Conservation (phyloP, 2,797 vertebrate species). For the Lemur catta region DNA sequence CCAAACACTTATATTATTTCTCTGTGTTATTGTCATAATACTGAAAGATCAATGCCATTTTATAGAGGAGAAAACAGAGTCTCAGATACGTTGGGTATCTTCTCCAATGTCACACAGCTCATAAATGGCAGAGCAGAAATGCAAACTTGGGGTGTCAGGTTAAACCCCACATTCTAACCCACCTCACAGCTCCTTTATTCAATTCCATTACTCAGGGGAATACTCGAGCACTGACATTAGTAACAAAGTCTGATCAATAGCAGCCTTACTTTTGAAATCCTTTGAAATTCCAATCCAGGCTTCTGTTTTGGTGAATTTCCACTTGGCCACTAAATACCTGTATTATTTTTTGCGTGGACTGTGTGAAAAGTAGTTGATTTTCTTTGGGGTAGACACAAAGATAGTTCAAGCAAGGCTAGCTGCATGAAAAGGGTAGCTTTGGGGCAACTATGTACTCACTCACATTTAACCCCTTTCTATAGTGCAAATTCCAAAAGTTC, state of each 20-base stretch:
- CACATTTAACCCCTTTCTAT: not conserved
- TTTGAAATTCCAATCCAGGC: not conserved
- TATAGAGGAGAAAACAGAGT: not conserved
- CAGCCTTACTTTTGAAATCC: constrained; percentile 39
- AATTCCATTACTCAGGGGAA: not conserved
- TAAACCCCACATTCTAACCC: not conserved
- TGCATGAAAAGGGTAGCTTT: not conserved
- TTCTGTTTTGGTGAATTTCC: constrained; percentile 50
- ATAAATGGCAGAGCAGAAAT: not conserved
- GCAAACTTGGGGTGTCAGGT: not conserved
- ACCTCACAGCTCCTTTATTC: not conserved
- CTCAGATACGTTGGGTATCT: constrained; percentile 3
- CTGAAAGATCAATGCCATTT: not conserved
- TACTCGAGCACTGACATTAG: not conserved
- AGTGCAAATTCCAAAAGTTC: not conserved
- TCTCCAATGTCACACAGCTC: constrained; percentile 31
- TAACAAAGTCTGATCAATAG: not conserved
- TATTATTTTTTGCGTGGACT: not conserved
- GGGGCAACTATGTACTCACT: not conserved
- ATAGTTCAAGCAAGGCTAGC: not conserved
- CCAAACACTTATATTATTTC: not conserved
- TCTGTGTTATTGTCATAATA: not conserved
- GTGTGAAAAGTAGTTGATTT: constrained; percentile 43
- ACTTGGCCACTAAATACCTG: not conserved
- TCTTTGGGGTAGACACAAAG: not conserved